These are phyloP conservation scores for Cryptomyrus ogoouensis DNA, from an alignment of 2,113 vertebrate genomes.

Conservation along the genomic window DNA sequence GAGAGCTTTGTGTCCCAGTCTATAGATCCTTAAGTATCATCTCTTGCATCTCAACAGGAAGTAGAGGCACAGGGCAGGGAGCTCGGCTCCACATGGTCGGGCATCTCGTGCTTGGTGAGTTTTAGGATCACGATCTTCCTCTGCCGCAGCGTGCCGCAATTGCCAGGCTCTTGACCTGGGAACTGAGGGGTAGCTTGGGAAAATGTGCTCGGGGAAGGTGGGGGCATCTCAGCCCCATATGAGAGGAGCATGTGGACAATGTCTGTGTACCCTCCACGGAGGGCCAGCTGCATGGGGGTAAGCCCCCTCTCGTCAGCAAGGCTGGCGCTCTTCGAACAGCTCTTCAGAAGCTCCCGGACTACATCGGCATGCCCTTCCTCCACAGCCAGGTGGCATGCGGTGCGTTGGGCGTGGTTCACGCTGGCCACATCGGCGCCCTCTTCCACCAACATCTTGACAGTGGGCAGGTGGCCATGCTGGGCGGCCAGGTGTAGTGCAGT, in stretches of 20 bases:
- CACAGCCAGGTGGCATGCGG: constrained; percentile 72
- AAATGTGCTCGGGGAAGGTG: constrained; percentile 38
- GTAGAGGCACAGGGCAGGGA: constrained; percentile 37
- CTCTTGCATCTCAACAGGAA: constrained; percentile 42
- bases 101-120: constrained; percentile 50
- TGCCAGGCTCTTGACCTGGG: constrained; percentile 20
- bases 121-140: constrained; percentile 65
- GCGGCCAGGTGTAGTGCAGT: constrained; percentile 81
- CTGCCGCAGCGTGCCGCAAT: constrained; percentile 26
- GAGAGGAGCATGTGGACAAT: constrained; percentile 65
- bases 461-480: constrained; percentile 73
- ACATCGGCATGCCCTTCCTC: constrained; percentile 74
- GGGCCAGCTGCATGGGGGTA: constrained; percentile 69
- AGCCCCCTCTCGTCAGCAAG: constrained; percentile 64
- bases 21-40: constrained; percentile 25
- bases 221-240: constrained; percentile 44
- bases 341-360: constrained; percentile 66
- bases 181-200: constrained; percentile 26
- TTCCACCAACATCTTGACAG: constrained; percentile 75
- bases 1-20: constrained; percentile 12
- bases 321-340: constrained; percentile 50
- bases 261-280: constrained; percentile 60
- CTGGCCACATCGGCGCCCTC: constrained; percentile 63
- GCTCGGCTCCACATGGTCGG: constrained; percentile 30
- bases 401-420: constrained; percentile 53